Base-by-base conservation (phyloP, 1,140 invertebrate species). In the Zaprionus kolodkinae region DNA sequence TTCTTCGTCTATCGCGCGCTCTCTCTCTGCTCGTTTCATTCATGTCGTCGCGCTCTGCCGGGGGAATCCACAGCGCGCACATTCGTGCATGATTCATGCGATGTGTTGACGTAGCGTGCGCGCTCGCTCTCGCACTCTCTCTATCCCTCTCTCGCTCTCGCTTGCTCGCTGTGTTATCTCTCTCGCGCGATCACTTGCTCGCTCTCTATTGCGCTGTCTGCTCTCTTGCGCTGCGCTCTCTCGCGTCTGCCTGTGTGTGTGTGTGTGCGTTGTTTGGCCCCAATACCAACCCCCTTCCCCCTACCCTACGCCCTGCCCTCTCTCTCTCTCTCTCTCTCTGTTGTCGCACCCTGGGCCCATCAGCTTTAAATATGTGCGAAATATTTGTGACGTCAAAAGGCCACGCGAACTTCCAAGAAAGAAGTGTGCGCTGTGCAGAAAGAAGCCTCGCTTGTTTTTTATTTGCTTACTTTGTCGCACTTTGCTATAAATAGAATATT, bases 381-480 rank as follows among this genome's bases (percentile, higher is more conserved):
- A 67, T 56, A 54, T 43, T 59, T 21, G 73, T 84, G 81, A 84
- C 78, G 81, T 85, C 73, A 85, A 77, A 73, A 77, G 68, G 69
- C 80, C 62, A 65, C 62, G 54, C 63, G 62, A 66, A 21, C 1
- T 63, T 63, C 64, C 60, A 36, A 11, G 40, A 15, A 60, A 55
- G 17, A 54, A 33, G 48, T 33, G 33, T 27, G 45, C 45, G 45
- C 38, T 50, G 21, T 21, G n/a, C n/a, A n/a, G n/a, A n/a, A n/a
- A n/a, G 21, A 74, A 6, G 30, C 25, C 7, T 6, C 15, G 38
- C 17, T 15, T 57, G 11, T n/a, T 45, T 10, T 6, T 43, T 25
- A n/a, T 69, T 54, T 56, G 13, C 12, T 21, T 45, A 45, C 25
- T 48, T 48, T 15, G 56, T 45, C 40, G 40, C 40, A 45, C 40